Evolutionary conservation across 2,797 vertebrate genomes (phyloP).

Genomic region (Melanogrammus aeglefinus): DNA sequence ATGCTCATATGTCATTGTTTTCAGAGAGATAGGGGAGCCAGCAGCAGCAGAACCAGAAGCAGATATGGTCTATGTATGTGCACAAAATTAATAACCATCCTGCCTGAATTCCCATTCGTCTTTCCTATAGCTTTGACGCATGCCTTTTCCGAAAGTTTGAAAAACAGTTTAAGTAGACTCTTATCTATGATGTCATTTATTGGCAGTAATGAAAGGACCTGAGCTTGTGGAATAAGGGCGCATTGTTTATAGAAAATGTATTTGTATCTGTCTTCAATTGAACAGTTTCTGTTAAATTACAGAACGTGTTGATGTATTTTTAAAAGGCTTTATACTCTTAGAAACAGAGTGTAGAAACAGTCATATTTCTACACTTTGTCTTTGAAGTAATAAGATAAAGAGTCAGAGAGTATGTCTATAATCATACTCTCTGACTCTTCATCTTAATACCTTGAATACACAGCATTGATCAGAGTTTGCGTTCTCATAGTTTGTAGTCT

Average conservation of each 20-base stretch:
- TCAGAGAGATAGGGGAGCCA: not conserved
- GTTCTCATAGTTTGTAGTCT: not conserved
- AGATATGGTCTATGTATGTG: not conserved
- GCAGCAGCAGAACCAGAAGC: not conserved
- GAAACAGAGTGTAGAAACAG: too few species aligned
- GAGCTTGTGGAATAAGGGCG: not conserved
- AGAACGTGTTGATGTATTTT: not conserved
- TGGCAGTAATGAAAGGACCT: not conserved
- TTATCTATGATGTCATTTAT: conserved; percentile 21
- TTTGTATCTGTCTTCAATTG: too few species aligned
- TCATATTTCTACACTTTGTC: too few species aligned
- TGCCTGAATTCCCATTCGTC: not conserved
- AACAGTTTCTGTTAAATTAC: too few species aligned
- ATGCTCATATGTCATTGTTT: not conserved
- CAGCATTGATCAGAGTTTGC: not conserved
- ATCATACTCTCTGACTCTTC: not conserved
- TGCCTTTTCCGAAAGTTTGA: not conserved
- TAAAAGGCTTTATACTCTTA: not conserved
- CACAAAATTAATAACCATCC: not conserved
- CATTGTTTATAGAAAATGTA: not conserved
- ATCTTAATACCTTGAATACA: not conserved
- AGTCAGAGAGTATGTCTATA: too few species aligned
- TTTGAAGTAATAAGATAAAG: too few species aligned
- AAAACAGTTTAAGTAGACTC: not conserved
- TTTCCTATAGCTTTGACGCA: not conserved